phyloP scores from a whole-genome alignment of 2,113 vertebrate genomes.

The Neopipo cinnamomea region DNA sequence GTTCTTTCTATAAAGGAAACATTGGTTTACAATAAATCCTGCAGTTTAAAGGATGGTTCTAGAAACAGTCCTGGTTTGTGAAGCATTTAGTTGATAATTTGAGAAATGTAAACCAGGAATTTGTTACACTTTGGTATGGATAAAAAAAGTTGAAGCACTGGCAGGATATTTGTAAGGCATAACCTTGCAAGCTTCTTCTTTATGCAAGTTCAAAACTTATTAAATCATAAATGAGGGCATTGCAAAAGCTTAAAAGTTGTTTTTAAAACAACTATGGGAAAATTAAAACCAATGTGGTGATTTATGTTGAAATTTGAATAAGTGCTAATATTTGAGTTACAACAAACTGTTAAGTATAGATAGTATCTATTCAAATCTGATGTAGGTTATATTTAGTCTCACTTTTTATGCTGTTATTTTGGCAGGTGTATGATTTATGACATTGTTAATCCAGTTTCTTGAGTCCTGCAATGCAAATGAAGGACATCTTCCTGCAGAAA shows the following conservation, averaged over 20 bases:
- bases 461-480: conserved; percentile 18
- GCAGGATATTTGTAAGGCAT: not conserved
- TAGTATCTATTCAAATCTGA: conserved; percentile 30
- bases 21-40: not conserved
- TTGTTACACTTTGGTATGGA: not conserved
- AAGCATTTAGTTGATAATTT: not conserved
- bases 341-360: conserved; percentile 43
- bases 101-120: not conserved
- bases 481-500: conserved; percentile 8
- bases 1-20: not conserved
- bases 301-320: conserved; percentile 39
- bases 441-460: conserved; percentile 32
- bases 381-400: conserved; percentile 21
- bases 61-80: not conserved
- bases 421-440: conserved; percentile 26
- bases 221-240: not conserved
- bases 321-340: conserved; percentile 1
- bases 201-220: conserved; percentile 7
- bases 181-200: conserved; percentile 2
- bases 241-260: not conserved
- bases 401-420: conserved; percentile 27
- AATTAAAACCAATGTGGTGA: not conserved
- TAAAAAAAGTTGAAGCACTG: not conserved
- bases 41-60: not conserved
- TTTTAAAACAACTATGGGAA: conserved; percentile 2